Evolutionary conservation across 2,113 vertebrate genomes (phyloP), one percentile per base, ranked within the genome.

Genomic region (Megaceryle maxima): DNA sequence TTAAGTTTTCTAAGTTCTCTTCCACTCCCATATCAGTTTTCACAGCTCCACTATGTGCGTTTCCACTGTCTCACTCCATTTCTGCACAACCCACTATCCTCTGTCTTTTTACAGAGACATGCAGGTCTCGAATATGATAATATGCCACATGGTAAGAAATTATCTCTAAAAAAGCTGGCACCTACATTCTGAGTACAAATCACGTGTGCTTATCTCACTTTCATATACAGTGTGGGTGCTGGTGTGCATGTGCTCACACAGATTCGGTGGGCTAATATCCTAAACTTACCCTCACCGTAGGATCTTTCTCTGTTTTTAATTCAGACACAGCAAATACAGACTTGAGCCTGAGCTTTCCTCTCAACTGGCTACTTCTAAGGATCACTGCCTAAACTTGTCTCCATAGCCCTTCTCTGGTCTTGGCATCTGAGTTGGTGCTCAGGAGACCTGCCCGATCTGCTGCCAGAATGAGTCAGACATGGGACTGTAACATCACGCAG

Each of bases 111-210:
- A 92, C 88, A 92, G 94, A 97, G 83, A 96, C 55, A 67, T 96
- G 88, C 88, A 94, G 95, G 95, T 96, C 96, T 97, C 59, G 0
- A 91, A 96, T 94, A 96, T 96, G 96, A 85, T 96, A 96, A 97
- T 97, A 94, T 83, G 96, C 91, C 96, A 97, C 96, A 97, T 95
- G 95, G 95, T 94, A 96, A 97, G 96, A 96, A 96, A 94, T 92
- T 95, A 70, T 96, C 87, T 94, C 59, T 91, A 63, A 91, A 96
- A 88, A 96, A 90, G 83, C 68, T 95, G 94, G 95, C 96, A 94
- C 87, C 94, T 95, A 96, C 92, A 89, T 91, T 94, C 87, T 63
- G 51, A 93, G 81, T 64, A 94, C 77, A 85, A 92, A 95, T 91
- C 96, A 91, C 59, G 55, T 96, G 95, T 87, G 91, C 91, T 94